Base-by-base conservation (phyloP, 2,113 vertebrate genomes). In the Anthoscopus minutus region DNA sequence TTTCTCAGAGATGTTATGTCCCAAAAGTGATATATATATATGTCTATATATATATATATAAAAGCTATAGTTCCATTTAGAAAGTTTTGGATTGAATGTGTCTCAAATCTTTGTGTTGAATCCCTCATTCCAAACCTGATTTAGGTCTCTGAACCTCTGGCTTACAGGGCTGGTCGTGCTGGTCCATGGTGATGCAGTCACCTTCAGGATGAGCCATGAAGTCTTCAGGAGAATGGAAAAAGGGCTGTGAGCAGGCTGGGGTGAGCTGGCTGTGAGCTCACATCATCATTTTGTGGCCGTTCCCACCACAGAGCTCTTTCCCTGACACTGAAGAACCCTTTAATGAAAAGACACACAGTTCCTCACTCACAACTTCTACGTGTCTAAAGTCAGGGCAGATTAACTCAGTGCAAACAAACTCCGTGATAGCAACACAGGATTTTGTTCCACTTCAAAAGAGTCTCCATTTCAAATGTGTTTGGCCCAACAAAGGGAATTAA, bases 381-480 rank as follows among this genome's bases (percentile, higher is more conserved):
- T 57, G 27, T 13, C 7, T 30, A 64, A 83, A 94, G 92, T 45
- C 65, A 18, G 84, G 83, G 53, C 4, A 31, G 77, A 77, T 89
- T 81, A 95, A 58, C 60, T 92, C 62, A 11, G 19, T 35, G 82
- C 81, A 84, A 96, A 92, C 76, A 88, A 86, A 93, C 35, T 47
- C 20, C 0, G 2, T 40, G 23, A 28, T 2, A 37, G 53, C 30
- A 82, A 27, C 21, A 4, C 8, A 40, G n/a, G 30, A 31, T 50
- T 89, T 73, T 69, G 19, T 60, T 94, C 56, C 64, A 15, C 47
- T 90, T 79, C 42, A 14, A 58, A 13, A 54, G 86, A 48, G 10
- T 38, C 37, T 47, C 70, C n/a, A 13, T 9, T 89, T 81, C 40
- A 40, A 4, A 47, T 67, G 17, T 50, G 25, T 86, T 90, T 81